These are phyloP conservation scores for Epizoanthus fatuus DNA, from an alignment of 92 coral and sea anemone species.

Conservation along the genomic window DNA sequence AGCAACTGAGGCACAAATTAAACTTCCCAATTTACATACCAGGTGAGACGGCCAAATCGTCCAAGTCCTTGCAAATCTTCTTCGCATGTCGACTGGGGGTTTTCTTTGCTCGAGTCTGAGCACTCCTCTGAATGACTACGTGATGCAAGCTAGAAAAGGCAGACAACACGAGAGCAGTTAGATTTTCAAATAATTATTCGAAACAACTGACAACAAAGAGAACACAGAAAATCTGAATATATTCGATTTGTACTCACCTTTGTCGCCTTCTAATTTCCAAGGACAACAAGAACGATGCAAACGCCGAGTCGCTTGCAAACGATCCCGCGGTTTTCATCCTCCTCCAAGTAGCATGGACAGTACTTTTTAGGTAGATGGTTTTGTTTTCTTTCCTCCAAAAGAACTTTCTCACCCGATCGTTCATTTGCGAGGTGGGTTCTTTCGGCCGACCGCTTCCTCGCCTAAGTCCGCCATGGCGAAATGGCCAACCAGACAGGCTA, in stretches of 20 bases:
- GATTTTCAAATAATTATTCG: background rate
- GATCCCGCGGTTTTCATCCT: slow-evolving; percentile 13
- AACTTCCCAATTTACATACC: slow-evolving; percentile 2
- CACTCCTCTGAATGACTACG: slow-evolving; percentile 24
- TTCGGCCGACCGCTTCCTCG: no score
- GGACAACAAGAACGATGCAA: slow-evolving; percentile 32
- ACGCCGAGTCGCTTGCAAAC: slow-evolving; percentile 21
- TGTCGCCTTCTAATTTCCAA: slow-evolving; percentile 21
- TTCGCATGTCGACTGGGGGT: slow-evolving; percentile 4
- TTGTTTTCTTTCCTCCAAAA: no score
- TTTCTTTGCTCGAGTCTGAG: slow-evolving; percentile 35
- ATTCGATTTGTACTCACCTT: slow-evolving; percentile 15
- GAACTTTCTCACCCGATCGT: no score
- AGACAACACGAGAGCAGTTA: background rate
- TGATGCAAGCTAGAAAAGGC: slow-evolving; percentile 8
- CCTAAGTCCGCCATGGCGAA: no score
- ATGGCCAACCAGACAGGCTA: no score
- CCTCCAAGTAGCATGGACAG: background rate
- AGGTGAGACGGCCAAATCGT: slow-evolving; percentile 16
- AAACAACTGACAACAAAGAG: slow-evolving; percentile 21
- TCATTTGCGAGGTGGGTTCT: no score
- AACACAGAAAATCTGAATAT: background rate
- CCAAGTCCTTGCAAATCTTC: slow-evolving; percentile 32
- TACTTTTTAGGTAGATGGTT: no score
- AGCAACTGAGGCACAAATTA: no score